Evolutionary conservation across 2,888 invertebrate species (phyloP).

Genomic region (Ormyrus thymus): DNA sequence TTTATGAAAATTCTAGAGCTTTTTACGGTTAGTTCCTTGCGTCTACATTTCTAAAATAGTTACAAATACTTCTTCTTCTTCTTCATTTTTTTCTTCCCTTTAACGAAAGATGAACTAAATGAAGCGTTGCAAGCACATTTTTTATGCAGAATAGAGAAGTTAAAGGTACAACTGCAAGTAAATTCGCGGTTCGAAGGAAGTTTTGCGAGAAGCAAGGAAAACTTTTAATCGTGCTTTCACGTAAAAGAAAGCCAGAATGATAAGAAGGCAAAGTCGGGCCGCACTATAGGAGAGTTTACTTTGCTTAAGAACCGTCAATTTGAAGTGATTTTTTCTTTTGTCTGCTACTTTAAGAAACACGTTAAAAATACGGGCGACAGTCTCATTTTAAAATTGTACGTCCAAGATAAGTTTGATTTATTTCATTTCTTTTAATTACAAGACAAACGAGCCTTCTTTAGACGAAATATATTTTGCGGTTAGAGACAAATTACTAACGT

Average conservation of each 20-base stretch:
- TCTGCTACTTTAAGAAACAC: background rate
- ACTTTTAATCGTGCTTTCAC: slow-evolving; percentile 53
- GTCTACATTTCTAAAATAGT: too few species aligned
- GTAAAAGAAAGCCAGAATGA: slow-evolving; percentile 52
- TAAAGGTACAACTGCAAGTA: slow-evolving; percentile 50
- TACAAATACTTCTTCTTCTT: background rate
- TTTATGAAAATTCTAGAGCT: too few species aligned
- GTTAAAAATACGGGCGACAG: background rate
- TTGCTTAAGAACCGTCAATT: slow-evolving; percentile 34
- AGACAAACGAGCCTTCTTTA: too few species aligned
- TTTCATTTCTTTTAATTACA: too few species aligned
- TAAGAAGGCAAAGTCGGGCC: slow-evolving; percentile 41
- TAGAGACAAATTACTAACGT: too few species aligned
- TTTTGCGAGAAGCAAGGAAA: slow-evolving; percentile 22
- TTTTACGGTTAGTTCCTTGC: too few species aligned
- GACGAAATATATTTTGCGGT: too few species aligned
- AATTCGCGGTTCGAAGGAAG: slow-evolving; percentile 33
- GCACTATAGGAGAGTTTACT: slow-evolving; percentile 39
- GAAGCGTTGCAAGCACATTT: slow-evolving; percentile 44
- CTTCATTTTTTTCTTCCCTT: slow-evolving; percentile 4
- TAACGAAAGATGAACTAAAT: slow-evolving; percentile 37
- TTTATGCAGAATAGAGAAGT: slow-evolving; percentile 48
- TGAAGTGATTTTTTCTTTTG: slow-evolving; percentile 21
- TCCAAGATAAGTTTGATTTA: too few species aligned
- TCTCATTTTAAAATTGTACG: too few species aligned